Base-by-base conservation (phyloP, 2,797 vertebrate genomes). In the Arvicola amphibius region DNA sequence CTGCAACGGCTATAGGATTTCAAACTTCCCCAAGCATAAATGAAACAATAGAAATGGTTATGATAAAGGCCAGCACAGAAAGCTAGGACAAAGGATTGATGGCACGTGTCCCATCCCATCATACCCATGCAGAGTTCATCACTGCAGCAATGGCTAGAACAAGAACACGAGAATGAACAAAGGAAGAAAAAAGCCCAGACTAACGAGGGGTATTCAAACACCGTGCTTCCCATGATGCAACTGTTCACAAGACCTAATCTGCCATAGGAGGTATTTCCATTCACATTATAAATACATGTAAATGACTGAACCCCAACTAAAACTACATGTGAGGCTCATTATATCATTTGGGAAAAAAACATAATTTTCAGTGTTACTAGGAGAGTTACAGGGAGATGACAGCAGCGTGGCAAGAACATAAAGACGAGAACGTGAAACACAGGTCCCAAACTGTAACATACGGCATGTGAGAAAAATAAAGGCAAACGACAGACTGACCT, bases 161-260 rank as follows among this genome's bases (percentile, higher is more conserved):
- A n/a, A 1, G 32, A 6, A 1, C 9, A 40, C 1, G 9, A 53
- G 51, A 5, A 40, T 16, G 6, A 19, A 9, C 23, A 2, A 2
- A 1, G 40, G 9, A 81, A 1, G 13, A 29, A 11, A 21, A 34
- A 5, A 59, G 17, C 2, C 6, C 16, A 23, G 56, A 21, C 4
- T 51, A 5, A 25, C 43, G 46, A 48, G 46, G 56, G 11, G 2
- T 10, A 9, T n/a, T 9, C 25, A 29, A 6, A 14, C 46, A 37
- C 48, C 8, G 6, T 0, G 2, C 6, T 2, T 16, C 21, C 11
- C 1, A 9, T 4, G 14, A 90, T 29, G 27, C 86, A 84, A 51
- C 3, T 32, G n/a, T 56, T 27, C 29, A 74, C 5, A 84, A 34
- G 3, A 71, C 63, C 16, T 46, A 46, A 77, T 78, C 43, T 94